Evolutionary conservation across 2,888 invertebrate genomes (phyloP), one percentile per base, ranked within the genome.

Genomic region (Cataglyphis cursor): DNA sequence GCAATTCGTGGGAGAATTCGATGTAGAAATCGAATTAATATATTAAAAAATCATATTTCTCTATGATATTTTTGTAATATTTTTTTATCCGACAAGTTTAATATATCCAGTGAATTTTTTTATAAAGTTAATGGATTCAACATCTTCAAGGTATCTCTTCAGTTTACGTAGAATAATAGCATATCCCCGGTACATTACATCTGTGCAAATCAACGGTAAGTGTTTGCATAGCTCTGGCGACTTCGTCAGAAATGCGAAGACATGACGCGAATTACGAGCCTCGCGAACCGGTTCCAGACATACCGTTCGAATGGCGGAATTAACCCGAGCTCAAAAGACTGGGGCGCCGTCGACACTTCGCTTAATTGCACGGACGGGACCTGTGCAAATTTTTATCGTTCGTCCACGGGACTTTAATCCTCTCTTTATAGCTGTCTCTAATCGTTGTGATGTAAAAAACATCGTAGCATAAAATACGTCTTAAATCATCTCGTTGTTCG

Each of bases 271-370:
- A 91, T 89, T 85, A 84, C 85, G 83, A 82, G 48, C 66, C 73
- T 84, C 5, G 85, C 87, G 86, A 93, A 93, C 93, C 92, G 93
- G 93, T 93, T 93, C 81, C 85, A 61, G 75, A 80, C 65, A 74
- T 89, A 88, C 88, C 89, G 90, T 92, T 92, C 88, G 88, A 88
- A 90, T 87, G 89, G 84, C 88, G 87, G 85, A 85, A 84, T 85
- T 85, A 88, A 89, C 41, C 81, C 64, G 38, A 28, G 85, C 86
- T 89, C 86, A 89, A 91, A 88, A 89, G 87, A 85, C 86, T 61
- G 82, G 59, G 87, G 86, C 90, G 88, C 89, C 91, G 92, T 90
- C 87, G 85, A 81, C 85, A 62, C 82, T 87, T 85, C 85, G 85
- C 88, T 91, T 92, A 93, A 93, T 93, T 92, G 90, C 90, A 66